Evolutionary conservation across 2,888 invertebrate genomes (phyloP).

Genomic region (Kryphioiulus occultus): DNA sequence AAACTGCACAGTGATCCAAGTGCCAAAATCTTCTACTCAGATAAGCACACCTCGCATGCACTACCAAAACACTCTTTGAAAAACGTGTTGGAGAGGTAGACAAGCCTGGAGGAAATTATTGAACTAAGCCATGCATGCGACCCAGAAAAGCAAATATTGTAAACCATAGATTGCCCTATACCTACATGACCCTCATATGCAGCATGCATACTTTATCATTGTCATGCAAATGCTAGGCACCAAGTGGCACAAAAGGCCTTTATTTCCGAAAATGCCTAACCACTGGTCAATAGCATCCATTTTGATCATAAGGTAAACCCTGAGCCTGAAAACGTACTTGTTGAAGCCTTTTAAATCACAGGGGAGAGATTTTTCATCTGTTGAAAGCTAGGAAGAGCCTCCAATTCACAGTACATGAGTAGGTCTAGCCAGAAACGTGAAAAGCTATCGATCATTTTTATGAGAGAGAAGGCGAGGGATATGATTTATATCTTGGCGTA

Average conservation of each 20-base stretch:
- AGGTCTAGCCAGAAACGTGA: neutral
- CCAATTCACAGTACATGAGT: neutral
- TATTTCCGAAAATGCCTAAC: conserved; percentile 9
- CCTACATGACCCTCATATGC: neutral
- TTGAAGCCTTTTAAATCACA: conserved; percentile 28
- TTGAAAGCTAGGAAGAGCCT: conserved; percentile 7
- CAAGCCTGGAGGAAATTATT: conserved; percentile 30
- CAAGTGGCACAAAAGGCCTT: neutral
- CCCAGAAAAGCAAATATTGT: conserved; percentile 39
- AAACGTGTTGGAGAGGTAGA: neutral
- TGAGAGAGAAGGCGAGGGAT: neutral
- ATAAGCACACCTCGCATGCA: neutral
- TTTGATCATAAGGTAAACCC: neutral
- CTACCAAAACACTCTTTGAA: neutral
- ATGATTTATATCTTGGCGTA: conserved; percentile 27
- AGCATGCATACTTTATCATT: neutral
- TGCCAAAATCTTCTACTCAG: neutral
- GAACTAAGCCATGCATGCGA: conserved; percentile 25
- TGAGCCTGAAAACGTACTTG: neutral
- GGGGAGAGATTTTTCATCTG: conserved; percentile 32
- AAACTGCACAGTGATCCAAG: neutral
- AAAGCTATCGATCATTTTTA: conserved; percentile 36
- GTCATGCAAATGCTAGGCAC: neutral
- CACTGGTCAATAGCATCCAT: neutral
- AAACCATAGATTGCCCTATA: neutral